Evolutionary conservation across 2,113 vertebrate genomes (phyloP), one percentile per base, ranked within the genome.

Genomic region (Panthera leo): DNA sequence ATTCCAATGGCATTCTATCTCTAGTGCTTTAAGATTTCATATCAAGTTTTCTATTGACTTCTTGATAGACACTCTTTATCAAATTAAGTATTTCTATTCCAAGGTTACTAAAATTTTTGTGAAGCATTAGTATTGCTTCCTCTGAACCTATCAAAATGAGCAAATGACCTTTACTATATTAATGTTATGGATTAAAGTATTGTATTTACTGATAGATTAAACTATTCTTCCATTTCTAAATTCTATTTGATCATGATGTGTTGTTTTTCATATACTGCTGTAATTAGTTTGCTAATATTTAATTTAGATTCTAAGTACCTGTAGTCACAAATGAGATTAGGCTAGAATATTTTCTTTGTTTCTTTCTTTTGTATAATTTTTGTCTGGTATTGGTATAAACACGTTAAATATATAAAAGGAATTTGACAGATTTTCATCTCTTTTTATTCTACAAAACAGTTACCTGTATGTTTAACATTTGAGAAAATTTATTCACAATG

Each of bases 11-110:
- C 16, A 85, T 25, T 73, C 11, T 82, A 23, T 83, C 45, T 82
- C 36, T 83, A 45, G 45, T 73, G 27, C 23, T 42, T 86, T 85
- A 96, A 94, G 76, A 87, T 87, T 94, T 96, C 75, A 87, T 91
- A 25, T 75, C 42, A 87, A 82, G 75, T 83, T 94, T 91, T 29
- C 21, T 53, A 48, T 45, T 91, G 92, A 87, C 14, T 91, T 67
- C 67, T 73, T 71, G 63, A 76, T 58, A 84, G 11, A 85, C 55
- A 73, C 5, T 63, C 36, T 63, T 82, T 88, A 83, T 75, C 48
- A 88, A 73, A 76, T 88, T 68, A 79, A 83, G 36, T 61, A 48
- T 96, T 80, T 94, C 19, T 91, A 42, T 34, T 91, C 36, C 9
- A 76, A 92, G 27, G 39, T 84, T 88, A 68, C 36, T 73, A 88